These are phyloP conservation scores for Lethenteron reissneri DNA, from an alignment of 2,113 vertebrate genomes.

Conservation along the genomic window DNA sequence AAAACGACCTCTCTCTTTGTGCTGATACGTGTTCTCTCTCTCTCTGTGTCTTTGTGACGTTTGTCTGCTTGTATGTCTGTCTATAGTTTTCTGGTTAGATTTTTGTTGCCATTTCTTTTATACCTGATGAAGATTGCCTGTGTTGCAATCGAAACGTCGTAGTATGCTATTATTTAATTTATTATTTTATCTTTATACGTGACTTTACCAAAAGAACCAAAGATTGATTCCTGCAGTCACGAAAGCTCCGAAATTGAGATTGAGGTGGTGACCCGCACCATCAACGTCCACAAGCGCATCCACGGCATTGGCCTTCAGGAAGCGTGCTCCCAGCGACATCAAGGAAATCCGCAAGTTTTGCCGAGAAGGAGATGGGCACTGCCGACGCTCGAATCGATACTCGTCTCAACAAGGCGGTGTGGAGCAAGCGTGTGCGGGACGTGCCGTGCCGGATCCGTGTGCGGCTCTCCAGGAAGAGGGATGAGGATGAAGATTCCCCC, in stretches of 20 bases:
- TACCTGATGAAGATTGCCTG: no score
- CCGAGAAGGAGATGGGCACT: conserved; percentile 94
- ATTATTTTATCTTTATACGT: no score
- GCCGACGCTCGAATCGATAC: conserved; percentile 93
- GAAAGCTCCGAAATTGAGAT: conserved; percentile 23
- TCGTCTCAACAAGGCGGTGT: conserved; percentile 91
- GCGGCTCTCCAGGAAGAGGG: conserved; percentile 70
- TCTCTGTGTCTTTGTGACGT: no score
- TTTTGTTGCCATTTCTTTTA: no score
- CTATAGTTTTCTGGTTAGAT: no score
- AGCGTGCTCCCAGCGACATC: conserved; percentile 67
- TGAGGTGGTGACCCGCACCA: conserved; percentile 61
- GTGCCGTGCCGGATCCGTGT: conserved; percentile 78
- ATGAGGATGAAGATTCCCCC: conserved; percentile 76
- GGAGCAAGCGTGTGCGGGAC: conserved; percentile 88
- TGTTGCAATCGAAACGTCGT: no score
- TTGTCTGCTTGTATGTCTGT: no score
- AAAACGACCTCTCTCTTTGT: no score
- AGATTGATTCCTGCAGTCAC: no score
- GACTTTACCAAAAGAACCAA: no score
- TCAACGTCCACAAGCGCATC: conserved; percentile 95
- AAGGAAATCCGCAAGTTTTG: conserved; percentile 92
- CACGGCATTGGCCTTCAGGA: conserved; percentile 90
- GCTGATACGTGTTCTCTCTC: no score
- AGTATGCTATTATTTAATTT: no score